These are phyloP conservation scores for Ibidorhyncha struthersii DNA, from an alignment of 2,113 vertebrate genomes.

Conservation along the genomic window DNA sequence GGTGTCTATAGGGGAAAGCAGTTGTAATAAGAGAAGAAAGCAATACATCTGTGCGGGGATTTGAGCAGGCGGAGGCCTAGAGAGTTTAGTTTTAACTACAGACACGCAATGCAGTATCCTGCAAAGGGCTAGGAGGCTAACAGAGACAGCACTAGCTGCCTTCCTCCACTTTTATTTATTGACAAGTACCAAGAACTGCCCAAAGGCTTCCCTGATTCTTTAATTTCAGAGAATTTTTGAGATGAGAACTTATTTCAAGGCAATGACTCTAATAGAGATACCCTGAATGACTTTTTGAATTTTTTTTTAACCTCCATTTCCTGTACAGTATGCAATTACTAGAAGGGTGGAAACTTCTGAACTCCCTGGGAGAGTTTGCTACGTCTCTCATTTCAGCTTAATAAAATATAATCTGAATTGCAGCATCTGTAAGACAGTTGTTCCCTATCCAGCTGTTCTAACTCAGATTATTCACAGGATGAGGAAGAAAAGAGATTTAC, in stretches of 20 bases:
- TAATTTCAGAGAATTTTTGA: constrained; percentile 37
- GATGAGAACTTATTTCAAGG: constrained; percentile 65
- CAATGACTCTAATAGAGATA: constrained; percentile 58
- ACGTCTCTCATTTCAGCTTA: constrained; percentile 75
- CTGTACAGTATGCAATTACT: constrained; percentile 73
- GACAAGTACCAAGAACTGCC: not conserved
- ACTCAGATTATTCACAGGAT: constrained; percentile 53
- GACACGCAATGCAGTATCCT: accelerated
- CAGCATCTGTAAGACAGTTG: constrained; percentile 72
- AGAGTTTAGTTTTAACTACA: not conserved
- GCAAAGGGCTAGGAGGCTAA: not conserved
- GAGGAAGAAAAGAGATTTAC: constrained; percentile 13
- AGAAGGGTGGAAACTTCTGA: constrained; percentile 75
- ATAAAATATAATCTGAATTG: constrained; percentile 78
- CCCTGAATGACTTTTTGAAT: constrained; percentile 65
- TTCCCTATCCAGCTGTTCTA: constrained; percentile 70
- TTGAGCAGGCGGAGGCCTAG: not conserved
- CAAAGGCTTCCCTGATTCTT: not conserved
- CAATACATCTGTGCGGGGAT: not conserved
- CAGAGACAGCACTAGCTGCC: not conserved
- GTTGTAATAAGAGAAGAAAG: not conserved
- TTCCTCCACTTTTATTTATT: not conserved
- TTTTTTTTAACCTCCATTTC: constrained; percentile 73
- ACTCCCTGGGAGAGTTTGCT: constrained; percentile 77
- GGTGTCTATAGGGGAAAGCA: not conserved